Evolutionary conservation across 2,797 vertebrate species (phyloP).

Genomic region (Bovichtus diacanthus): DNA sequence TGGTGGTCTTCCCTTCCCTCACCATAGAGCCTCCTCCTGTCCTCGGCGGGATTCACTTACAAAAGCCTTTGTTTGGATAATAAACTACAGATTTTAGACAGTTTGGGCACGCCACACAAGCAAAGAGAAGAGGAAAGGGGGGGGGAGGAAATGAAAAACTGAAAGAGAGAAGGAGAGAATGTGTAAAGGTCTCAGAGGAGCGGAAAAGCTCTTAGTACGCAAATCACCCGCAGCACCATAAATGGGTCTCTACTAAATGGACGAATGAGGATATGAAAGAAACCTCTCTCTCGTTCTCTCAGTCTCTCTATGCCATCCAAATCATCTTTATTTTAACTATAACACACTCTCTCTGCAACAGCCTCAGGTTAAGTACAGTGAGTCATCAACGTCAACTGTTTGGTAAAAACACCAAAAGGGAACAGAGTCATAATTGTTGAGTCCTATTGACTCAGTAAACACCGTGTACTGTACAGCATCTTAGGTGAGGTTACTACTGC

Average conservation of each 20-base stretch:
- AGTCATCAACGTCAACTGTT: conserved; percentile 24
- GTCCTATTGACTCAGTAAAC: conserved; percentile 2
- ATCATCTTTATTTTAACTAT: conserved; percentile 43
- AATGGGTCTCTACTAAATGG: conserved; percentile 58
- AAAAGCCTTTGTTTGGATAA: conserved; percentile 79
- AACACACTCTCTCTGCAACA: conserved; percentile 7
- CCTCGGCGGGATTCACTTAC: conserved; percentile 70
- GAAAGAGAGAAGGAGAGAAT: conserved; percentile 56
- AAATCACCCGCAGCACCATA: conserved; percentile 67
- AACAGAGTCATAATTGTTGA: conserved; percentile 3
- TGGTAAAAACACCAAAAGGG: conserved; percentile 11
- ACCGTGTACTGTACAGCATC: background rate
- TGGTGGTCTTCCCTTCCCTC: conserved; percentile 42
- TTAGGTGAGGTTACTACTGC: background rate
- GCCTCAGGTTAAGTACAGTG: conserved; percentile 45
- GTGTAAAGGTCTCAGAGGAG: conserved; percentile 66
- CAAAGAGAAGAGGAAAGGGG: conserved; percentile 34
- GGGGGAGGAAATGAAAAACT: conserved; percentile 65
- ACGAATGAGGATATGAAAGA: conserved; percentile 55
- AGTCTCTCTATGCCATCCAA: conserved; percentile 14
- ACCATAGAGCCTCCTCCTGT: conserved; percentile 53
- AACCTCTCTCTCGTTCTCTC: background rate
- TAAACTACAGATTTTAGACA: conserved; percentile 76
- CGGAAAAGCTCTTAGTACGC: conserved; percentile 67
- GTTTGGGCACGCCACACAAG: conserved; percentile 67